Conservation (phyloP, 2,113 vertebrate species). For the Emydura subglobosa region DNA sequence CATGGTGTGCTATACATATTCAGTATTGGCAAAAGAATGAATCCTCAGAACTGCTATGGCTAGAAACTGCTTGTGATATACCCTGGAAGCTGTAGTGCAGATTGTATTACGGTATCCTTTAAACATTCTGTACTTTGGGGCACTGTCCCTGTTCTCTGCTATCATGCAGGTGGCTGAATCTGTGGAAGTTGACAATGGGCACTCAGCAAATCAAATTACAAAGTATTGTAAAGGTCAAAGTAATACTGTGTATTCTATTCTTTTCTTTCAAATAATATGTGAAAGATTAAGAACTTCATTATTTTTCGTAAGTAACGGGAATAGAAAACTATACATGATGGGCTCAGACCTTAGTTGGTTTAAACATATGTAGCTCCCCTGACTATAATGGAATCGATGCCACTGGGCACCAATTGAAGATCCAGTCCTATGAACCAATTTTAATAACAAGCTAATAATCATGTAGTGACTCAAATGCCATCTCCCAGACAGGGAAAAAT, state of each 20-base stretch:
- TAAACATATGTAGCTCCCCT: not conserved
- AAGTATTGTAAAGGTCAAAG: slow-evolving; percentile 31
- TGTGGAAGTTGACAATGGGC: not conserved
- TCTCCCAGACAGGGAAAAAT: not conserved
- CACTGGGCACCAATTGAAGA: not conserved
- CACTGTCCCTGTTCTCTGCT: not conserved
- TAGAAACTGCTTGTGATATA: not conserved
- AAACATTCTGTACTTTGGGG: not conserved
- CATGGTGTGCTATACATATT: not conserved
- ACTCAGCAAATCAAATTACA: slow-evolving; percentile 23
- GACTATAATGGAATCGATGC: not conserved
- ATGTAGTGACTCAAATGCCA: not conserved
- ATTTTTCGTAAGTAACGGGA: not conserved
- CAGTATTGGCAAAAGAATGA: not conserved
- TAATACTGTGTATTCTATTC: slow-evolving; percentile 11
- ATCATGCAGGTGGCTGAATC: not conserved
- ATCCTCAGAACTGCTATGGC: not conserved
- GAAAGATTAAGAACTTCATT: slow-evolving; percentile 30
- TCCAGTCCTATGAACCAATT: not conserved
- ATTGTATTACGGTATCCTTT: not conserved
- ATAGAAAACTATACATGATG: not conserved
- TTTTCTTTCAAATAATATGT: not conserved
- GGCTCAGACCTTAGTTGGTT: not conserved
- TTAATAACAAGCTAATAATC: slow-evolving; percentile 29
- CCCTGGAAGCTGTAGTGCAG: rapidly evolving